These are phyloP conservation scores for Porphyrio hochstetteri DNA, from an alignment of 2,113 vertebrate species.

Conservation along the genomic window DNA sequence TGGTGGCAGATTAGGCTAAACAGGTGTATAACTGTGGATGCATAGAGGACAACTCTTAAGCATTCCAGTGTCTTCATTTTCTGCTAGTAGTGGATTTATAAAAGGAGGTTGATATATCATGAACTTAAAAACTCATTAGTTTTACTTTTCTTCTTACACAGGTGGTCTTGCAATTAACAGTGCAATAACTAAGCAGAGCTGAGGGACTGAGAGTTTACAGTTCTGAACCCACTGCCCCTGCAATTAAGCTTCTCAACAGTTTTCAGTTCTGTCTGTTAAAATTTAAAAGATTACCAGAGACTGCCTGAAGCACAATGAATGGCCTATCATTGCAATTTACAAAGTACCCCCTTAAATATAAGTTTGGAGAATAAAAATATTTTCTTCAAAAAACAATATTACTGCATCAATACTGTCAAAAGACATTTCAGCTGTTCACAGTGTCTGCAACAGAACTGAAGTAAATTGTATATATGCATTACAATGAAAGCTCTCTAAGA, in stretches of 20 bases:
- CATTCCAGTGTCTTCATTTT: neutral
- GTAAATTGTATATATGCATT: neutral
- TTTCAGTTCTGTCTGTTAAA: neutral
- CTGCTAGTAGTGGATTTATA: neutral
- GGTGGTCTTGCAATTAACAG: neutral
- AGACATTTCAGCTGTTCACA: neutral
- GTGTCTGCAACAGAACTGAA: neutral
- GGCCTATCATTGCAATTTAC: neutral
- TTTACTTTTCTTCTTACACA: neutral
- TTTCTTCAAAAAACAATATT: neutral
- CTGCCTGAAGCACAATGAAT: neutral
- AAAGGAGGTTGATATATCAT: neutral
- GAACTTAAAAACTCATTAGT: neutral
- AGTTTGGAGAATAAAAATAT: slow-evolving; percentile 15
- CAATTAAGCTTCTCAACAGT: neutral
- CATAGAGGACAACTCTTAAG: neutral
- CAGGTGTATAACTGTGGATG: neutral
- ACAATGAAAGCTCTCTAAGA: neutral
- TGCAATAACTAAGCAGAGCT: neutral
- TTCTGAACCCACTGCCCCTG: neutral
- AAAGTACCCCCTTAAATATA: neutral
- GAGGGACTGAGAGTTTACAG: neutral
- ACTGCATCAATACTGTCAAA: neutral
- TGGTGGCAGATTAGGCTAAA: neutral
- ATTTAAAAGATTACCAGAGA: slow-evolving; percentile 1